Conservation (phyloP, 2,797 vertebrate species). For the Pseudochaenichthys georgianus region DNA sequence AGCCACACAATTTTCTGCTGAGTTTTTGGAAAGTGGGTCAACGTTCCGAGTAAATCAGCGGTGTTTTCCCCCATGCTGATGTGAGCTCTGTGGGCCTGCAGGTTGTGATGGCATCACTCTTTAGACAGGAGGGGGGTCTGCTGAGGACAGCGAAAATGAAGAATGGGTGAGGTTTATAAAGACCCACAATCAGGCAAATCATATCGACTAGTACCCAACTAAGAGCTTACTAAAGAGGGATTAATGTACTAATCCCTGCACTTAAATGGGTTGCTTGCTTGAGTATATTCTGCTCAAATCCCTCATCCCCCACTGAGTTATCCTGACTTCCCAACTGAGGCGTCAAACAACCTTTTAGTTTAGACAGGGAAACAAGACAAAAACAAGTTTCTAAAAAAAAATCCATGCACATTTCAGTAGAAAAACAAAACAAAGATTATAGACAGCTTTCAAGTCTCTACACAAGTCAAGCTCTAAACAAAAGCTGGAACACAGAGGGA, state of each 20-base stretch:
- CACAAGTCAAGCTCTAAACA: constrained; percentile 62
- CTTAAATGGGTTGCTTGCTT: not conserved
- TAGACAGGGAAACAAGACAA: constrained; percentile 16
- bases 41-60: constrained; percentile 58
- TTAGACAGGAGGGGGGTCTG: constrained; percentile 43
- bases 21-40: constrained; percentile 73
- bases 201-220: not conserved
- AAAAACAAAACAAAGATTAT: constrained; percentile 14
- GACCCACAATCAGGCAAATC: constrained; percentile 1
- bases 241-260: no score
- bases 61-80: constrained; percentile 55
- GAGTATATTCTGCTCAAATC: not conserved
- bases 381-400: not conserved
- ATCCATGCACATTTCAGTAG: constrained; percentile 29
- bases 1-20: constrained; percentile 73
- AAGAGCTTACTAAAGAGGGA: not conserved
- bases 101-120: constrained; percentile 52
- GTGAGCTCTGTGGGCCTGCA: constrained; percentile 51
- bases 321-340: constrained; percentile 1
- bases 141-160: constrained; percentile 52
- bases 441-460: constrained; percentile 49
- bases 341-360: not conserved
- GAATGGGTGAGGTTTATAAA: constrained; percentile 14
- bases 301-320: not conserved
- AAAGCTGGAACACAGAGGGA: constrained; percentile 69